phyloP scores from a whole-genome alignment of 2,113 vertebrate species.

The Dissostichus mawsoni region DNA sequence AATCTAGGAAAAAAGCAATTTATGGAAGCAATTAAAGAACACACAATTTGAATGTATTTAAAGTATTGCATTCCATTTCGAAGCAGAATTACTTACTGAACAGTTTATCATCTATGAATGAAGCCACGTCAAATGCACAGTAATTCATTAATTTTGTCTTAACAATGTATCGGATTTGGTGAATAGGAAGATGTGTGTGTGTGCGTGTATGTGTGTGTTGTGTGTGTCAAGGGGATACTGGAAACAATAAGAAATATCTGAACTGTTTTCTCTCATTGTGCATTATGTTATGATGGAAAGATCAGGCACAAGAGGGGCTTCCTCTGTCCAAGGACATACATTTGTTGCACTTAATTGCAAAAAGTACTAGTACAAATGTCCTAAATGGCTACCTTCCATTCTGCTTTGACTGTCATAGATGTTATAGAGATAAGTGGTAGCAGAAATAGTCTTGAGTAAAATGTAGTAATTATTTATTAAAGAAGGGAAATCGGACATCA shows the following conservation, averaged over 20 bases:
- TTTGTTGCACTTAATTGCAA: neutral
- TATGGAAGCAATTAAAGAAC: conserved; percentile 52
- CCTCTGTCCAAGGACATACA: neutral
- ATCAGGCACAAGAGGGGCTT: neutral
- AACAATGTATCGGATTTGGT: conserved; percentile 1
- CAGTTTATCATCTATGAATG: conserved; percentile 30
- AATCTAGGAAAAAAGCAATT: conserved; percentile 40
- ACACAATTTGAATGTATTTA: conserved; percentile 45
- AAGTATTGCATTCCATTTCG: conserved; percentile 35
- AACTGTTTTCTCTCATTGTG: neutral
- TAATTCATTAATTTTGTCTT: conserved; percentile 1
- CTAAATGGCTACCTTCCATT: neutral
- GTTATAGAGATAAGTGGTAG: neutral
- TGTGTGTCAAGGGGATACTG: neutral
- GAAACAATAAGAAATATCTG: neutral
- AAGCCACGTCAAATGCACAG: neutral
- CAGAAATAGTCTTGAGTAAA: neutral
- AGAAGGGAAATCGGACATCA: too few species aligned
- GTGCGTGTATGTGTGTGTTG: conserved; percentile 1
- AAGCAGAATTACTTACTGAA: neutral
- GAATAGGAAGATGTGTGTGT: neutral
- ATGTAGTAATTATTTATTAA: neutral
- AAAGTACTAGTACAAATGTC: too few species aligned
- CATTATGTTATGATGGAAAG: neutral
- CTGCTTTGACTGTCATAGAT: neutral